Evolutionary conservation across 1,140 invertebrate genomes (phyloP).

Genomic region (Ganaspis sp.): DNA sequence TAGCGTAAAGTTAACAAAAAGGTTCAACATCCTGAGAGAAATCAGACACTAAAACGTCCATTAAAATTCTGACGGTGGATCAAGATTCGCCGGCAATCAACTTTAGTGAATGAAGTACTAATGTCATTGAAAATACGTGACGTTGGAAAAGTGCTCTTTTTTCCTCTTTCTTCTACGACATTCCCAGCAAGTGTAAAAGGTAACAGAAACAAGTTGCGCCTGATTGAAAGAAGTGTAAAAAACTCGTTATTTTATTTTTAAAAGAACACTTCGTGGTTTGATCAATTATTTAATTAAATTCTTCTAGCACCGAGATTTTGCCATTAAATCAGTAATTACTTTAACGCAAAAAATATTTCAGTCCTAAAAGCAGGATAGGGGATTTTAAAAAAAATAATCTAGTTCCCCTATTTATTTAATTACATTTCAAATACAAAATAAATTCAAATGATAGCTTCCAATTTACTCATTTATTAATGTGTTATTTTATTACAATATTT

Average conservation of each 20-base stretch:
- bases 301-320: too few relatives aligned
- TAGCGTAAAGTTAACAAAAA: background rate
- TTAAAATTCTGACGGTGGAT: background rate
- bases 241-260: background rate
- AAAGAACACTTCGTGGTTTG: background rate
- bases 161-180: background rate
- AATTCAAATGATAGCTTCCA: too few relatives aligned
- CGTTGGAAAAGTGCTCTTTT: background rate
- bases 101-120: conserved; percentile 21
- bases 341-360: too few relatives aligned
- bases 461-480: too few relatives aligned
- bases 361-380: too few relatives aligned
- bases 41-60: background rate
- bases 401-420: too few relatives aligned
- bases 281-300: too few relatives aligned
- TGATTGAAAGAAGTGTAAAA: background rate
- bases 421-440: too few relatives aligned
- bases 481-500: too few relatives aligned
- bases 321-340: too few relatives aligned
- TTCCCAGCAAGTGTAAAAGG: background rate
- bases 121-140: conserved; percentile 24
- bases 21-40: background rate
- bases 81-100: conserved; percentile 7
- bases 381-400: too few relatives aligned
- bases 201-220: conserved; percentile 4